phyloP scores from a whole-genome alignment of 1,140 invertebrate genomes.

The Sarcophaga bullata region DNA sequence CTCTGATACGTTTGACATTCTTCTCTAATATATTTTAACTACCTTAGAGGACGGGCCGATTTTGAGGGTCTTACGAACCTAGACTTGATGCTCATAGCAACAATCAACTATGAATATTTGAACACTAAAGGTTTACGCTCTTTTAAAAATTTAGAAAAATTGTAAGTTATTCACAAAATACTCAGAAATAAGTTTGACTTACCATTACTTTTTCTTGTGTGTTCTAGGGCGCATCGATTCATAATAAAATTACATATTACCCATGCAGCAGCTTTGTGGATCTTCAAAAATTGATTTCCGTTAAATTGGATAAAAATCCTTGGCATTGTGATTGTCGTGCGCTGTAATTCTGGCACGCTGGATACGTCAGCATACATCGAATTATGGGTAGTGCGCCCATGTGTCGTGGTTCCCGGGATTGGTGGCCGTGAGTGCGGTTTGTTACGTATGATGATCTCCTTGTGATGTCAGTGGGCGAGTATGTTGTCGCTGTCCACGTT shows the following conservation, averaged over 20 bases:
- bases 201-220: neutral
- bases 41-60: conserved; percentile 66
- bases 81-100: conserved; percentile 73
- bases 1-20: conserved; percentile 71
- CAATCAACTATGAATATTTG: conserved; percentile 69
- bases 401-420: conserved; percentile 78
- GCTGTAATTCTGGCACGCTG: conserved; percentile 77
- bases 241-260: conserved; percentile 79
- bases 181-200: too few species aligned
- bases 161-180: conserved; percentile 64
- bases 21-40: conserved; percentile 73
- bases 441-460: conserved; percentile 79
- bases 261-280: conserved; percentile 77
- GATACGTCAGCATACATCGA: conserved; percentile 72
- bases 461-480: conserved; percentile 86
- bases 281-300: conserved; percentile 73
- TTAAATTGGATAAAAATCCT: conserved; percentile 83
- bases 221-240: conserved; percentile 80
- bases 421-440: conserved; percentile 63
- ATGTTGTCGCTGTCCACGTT: conserved; percentile 79
- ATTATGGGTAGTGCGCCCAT: conserved; percentile 76
- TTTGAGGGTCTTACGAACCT: conserved; percentile 70
- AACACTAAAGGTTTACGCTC: conserved; percentile 68
- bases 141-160: conserved; percentile 66
- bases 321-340: conserved; percentile 88